Evolutionary conservation across 2,888 invertebrate species (phyloP).

Genomic region (Melanostoma mellinum): DNA sequence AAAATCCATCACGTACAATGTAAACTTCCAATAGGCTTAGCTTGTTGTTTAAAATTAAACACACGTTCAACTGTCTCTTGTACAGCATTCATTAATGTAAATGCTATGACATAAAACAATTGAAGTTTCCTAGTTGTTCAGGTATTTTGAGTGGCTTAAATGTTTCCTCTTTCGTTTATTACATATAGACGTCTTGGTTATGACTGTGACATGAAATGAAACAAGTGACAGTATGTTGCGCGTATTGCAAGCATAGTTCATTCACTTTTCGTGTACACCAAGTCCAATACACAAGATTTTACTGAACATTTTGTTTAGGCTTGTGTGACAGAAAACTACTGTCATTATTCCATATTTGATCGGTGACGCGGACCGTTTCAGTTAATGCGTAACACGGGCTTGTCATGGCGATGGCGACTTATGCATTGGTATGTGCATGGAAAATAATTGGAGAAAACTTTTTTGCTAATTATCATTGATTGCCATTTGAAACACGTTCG

Average conservation of each 20-base stretch:
- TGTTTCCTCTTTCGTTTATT: slow-evolving; percentile 60
- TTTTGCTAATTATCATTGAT: slow-evolving; percentile 63
- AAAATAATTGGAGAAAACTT: slow-evolving; percentile 55
- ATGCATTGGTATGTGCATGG: slow-evolving; percentile 51
- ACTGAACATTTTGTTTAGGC: not conserved
- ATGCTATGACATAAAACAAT: slow-evolving; percentile 68
- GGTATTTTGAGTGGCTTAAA: slow-evolving; percentile 41
- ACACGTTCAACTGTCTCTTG: slow-evolving; percentile 48
- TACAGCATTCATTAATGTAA: slow-evolving; percentile 47
- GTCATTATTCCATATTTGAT: slow-evolving; percentile 65
- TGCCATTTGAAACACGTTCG: slow-evolving; percentile 64
- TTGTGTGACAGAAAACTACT: slow-evolving; percentile 16
- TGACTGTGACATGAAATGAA: slow-evolving; percentile 18
- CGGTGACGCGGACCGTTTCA: slow-evolving; percentile 35
- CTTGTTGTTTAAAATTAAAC: slow-evolving; percentile 49
- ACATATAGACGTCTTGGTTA: slow-evolving; percentile 10
- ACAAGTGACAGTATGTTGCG: slow-evolving; percentile 37
- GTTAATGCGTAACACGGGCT: slow-evolving; percentile 34
- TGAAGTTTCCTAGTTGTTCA: slow-evolving; percentile 60
- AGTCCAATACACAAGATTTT: not conserved
- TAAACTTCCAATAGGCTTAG: no score
- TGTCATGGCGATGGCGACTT: slow-evolving; percentile 22
- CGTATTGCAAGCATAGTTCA: slow-evolving; percentile 45
- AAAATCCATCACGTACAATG: no score
- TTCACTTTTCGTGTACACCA: slow-evolving; percentile 39